Conservation (phyloP, 30 jellyfish, hydroid and myxozoan genomes). For the Mastigias papua region DNA sequence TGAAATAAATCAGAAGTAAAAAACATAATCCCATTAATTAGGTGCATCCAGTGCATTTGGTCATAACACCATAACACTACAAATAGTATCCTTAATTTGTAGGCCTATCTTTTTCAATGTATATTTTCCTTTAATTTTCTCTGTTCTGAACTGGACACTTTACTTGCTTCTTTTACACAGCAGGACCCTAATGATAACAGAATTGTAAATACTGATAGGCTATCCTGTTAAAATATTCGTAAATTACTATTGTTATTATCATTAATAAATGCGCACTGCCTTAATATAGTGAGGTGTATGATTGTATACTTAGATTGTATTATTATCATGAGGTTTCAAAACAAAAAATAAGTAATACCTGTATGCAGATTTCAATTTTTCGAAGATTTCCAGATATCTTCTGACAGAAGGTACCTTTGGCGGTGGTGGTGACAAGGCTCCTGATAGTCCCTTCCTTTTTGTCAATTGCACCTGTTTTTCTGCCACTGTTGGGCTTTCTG, state of each 20-base stretch:
- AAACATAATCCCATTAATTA: too few relatives aligned
- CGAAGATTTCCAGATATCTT: conserved; percentile 67
- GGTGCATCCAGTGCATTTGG: too few relatives aligned
- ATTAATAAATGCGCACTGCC: not conserved
- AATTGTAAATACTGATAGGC: not conserved
- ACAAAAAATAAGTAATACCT: conserved; percentile 20
- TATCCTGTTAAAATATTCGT: too few relatives aligned
- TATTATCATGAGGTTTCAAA: not conserved
- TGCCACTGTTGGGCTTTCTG: conserved; percentile 87
- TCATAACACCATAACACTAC: too few relatives aligned
- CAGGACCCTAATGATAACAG: too few relatives aligned
- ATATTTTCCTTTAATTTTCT: too few relatives aligned
- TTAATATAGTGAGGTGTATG: not conserved
- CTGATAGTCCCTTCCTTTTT: conserved; percentile 55
- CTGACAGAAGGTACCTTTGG: conserved; percentile 60
- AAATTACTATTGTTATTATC: not conserved
- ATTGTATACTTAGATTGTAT: not conserved
- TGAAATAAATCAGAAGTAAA: too few relatives aligned
- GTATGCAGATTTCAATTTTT: conserved; percentile 63
- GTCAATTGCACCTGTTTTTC: conserved; percentile 79
- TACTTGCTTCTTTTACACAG: too few relatives aligned
- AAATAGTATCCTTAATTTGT: too few relatives aligned
- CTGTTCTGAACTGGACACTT: too few relatives aligned
- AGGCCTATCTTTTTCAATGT: too few relatives aligned
- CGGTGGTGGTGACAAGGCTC: conserved; percentile 66